A percentile compares a stretch with the other conserved stretches of the same genome.
Evolutionary conservation across 2,888 invertebrate species (phyloP).

Genomic region (Pyrochroa serraticornis): DNA sequence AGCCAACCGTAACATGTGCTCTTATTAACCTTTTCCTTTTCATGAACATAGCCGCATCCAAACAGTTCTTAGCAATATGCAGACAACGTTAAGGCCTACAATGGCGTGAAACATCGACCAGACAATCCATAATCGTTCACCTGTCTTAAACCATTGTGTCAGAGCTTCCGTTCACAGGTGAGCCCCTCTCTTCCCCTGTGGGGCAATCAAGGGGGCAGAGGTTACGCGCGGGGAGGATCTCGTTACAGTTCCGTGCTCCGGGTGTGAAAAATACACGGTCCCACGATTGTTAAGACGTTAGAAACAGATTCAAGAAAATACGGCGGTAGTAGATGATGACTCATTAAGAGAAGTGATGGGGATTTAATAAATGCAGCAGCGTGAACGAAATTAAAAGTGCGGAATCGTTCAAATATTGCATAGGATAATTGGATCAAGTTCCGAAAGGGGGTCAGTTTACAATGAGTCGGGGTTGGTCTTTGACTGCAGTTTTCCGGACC

Average conservation of each 20-base stretch:
- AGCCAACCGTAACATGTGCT: constrained; percentile 16
- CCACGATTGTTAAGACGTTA: constrained; percentile 44
- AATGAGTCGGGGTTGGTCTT: constrained; percentile 19
- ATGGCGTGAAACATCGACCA: constrained; percentile 17
- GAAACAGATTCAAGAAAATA: constrained; percentile 16
- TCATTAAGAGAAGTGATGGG: constrained; percentile 13
- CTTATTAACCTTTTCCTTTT: constrained; percentile 21
- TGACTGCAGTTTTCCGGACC: constrained; percentile 31
- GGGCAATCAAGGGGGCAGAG: constrained; percentile 41
- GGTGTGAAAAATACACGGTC: constrained; percentile 49
- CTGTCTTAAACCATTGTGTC: constrained; percentile 47
- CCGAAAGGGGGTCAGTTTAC: no score
- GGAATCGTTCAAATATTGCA: neutral
- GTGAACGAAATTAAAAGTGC: constrained; percentile 2
- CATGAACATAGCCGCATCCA: neutral
- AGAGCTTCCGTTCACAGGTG: constrained; percentile 52
- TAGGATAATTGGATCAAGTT: no score
- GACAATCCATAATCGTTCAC: constrained; percentile 47
- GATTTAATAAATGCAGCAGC: neutral
- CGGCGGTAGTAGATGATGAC: constrained; percentile 19
- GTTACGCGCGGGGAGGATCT: constrained; percentile 40
- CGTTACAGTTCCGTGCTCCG: constrained; percentile 48
- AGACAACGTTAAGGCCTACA: constrained; percentile 9
- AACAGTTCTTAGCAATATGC: constrained; percentile 1
- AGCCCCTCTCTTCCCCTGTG: constrained; percentile 27